These are phyloP conservation scores for Agapostemon virescens DNA, from an alignment of 2,888 invertebrate species.

Conservation along the genomic window DNA sequence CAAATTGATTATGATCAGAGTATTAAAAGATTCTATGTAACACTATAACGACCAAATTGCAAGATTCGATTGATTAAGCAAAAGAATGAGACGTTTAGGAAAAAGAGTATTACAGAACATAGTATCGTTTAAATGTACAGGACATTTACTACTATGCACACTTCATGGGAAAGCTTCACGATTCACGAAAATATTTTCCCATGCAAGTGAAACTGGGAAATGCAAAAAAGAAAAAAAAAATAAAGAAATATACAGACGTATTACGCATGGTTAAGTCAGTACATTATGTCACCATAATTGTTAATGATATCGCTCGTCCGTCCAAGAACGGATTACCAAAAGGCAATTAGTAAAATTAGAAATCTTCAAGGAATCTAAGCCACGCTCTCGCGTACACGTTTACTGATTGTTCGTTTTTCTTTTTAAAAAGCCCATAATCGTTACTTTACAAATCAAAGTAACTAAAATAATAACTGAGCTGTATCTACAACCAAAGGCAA, in stretches of 20 bases:
- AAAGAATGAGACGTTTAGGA: constrained; percentile 23
- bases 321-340: not conserved
- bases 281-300: constrained; percentile 25
- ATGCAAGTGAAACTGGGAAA: not conserved
- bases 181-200: not conserved
- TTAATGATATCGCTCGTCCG: constrained; percentile 17
- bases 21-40: not conserved
- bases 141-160: constrained; percentile 27
- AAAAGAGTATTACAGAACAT: not conserved
- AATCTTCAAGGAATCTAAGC: not conserved
- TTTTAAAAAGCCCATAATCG: constrained; percentile 8
- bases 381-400: constrained; percentile 22
- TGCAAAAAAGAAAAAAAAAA: no score
- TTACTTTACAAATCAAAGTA: constrained; percentile 21
- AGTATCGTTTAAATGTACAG: constrained; percentile 28
- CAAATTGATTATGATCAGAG: not conserved
- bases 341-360: constrained; percentile 17
- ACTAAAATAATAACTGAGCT: constrained; percentile 37
- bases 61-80: not conserved
- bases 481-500: constrained; percentile 49
- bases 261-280: constrained; percentile 13
- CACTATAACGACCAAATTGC: not conserved
- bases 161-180: not conserved
- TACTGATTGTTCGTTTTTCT: not conserved
- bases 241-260: not conserved